These are phyloP conservation scores for Cotesia typhae DNA, from an alignment of 1,140 invertebrate genomes.

Conservation along the genomic window DNA sequence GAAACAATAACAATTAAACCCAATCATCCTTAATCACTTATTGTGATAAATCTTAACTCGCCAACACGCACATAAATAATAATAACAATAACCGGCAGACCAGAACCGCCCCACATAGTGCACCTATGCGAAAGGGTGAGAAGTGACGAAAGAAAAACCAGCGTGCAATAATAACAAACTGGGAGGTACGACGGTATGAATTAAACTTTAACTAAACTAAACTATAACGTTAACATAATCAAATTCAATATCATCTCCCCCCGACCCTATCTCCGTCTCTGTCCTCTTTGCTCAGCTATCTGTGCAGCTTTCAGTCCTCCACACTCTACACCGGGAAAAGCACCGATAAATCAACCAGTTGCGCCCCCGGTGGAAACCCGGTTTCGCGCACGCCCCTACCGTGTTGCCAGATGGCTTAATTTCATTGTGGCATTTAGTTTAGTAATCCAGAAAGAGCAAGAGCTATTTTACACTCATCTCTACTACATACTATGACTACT, in stretches of 20 bases:
- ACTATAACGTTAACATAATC: slow-evolving; percentile 10
- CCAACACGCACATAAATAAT: no score
- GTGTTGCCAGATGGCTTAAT: slow-evolving; percentile 63
- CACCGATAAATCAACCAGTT: slow-evolving; percentile 67
- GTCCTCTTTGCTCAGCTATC: not conserved
- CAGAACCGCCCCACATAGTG: not conserved
- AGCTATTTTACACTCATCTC: slow-evolving; percentile 18
- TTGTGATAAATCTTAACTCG: no score
- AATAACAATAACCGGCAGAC: no score
- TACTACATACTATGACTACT: no score
- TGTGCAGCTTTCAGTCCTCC: not conserved
- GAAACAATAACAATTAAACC: no score
- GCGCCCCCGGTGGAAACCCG: slow-evolving; percentile 47
- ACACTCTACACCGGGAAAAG: slow-evolving; percentile 47
- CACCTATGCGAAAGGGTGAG: not conserved
- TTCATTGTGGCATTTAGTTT: slow-evolving; percentile 52
- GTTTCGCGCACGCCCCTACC: slow-evolving; percentile 57
- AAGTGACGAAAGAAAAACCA: not conserved
- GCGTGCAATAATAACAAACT: not conserved
- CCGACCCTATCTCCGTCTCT: no score
- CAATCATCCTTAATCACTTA: no score
- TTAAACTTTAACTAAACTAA: no score
- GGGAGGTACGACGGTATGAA: not conserved
- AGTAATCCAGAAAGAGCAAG: slow-evolving; percentile 36
- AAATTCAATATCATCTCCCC: slow-evolving; percentile 13